Percentiles rank a stretch among this genome's conserved stretches.
Evolutionary conservation across 2,113 vertebrate species (phyloP).

Genomic region (cat (Felis catus)): DNA sequence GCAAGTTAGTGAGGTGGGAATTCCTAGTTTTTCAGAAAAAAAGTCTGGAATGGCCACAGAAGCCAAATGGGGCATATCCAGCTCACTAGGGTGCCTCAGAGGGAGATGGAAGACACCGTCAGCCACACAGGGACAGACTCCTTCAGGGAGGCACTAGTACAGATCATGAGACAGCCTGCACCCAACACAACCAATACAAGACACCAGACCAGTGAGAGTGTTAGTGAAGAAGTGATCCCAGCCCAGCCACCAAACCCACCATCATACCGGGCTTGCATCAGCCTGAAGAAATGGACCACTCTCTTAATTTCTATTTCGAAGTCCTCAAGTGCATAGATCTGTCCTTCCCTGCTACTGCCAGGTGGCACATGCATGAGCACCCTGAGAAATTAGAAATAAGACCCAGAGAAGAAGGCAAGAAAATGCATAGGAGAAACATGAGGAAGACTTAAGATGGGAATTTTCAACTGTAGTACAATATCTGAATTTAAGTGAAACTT

Average conservation of each 20-base stretch:
- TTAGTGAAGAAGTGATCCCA: not conserved
- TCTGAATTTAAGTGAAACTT: not conserved
- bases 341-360: not conserved
- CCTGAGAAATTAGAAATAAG: not conserved
- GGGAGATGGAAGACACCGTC: not conserved
- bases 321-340: not conserved
- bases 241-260: not conserved
- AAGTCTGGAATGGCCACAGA: not conserved
- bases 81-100: not conserved
- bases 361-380: not conserved
- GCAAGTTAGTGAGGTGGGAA: not conserved
- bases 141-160: accelerated
- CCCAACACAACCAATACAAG: not conserved
- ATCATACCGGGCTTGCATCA: accelerated
- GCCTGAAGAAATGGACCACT: not conserved
- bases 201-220: not conserved
- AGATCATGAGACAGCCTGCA: not conserved
- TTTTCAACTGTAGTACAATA: not conserved
- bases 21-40: not conserved
- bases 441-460: not conserved
- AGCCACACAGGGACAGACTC: no score
- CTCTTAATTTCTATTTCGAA: not conserved
- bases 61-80: not conserved
- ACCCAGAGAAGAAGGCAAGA: not conserved
- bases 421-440: not conserved